phyloP scores from a whole-genome alignment of 2,113 vertebrate genomes.

The Galeopterus variegatus region DNA sequence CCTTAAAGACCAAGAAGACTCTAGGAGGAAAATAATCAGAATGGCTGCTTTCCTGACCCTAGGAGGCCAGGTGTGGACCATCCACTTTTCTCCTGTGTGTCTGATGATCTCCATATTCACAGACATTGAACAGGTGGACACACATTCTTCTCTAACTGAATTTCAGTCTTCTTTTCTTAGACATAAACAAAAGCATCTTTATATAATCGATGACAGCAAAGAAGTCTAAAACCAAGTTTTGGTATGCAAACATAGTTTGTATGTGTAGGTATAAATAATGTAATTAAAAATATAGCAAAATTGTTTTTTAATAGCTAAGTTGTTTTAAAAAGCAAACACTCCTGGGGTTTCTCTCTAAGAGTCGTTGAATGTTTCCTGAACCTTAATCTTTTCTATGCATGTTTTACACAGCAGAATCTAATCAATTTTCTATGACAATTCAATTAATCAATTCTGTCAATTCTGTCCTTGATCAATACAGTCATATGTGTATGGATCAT shows the following conservation, averaged over 20 bases:
- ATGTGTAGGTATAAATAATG: neutral
- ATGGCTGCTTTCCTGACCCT: neutral
- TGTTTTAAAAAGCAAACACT: neutral
- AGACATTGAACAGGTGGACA: neutral
- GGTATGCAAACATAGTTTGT: neutral
- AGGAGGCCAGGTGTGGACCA: neutral
- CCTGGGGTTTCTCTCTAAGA: neutral
- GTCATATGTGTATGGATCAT: neutral
- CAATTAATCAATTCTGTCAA: too few relatives aligned
- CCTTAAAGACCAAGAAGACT: neutral
- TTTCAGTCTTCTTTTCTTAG: neutral
- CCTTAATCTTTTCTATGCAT: neutral
- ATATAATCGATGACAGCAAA: neutral
- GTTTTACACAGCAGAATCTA: neutral
- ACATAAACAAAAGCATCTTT: neutral
- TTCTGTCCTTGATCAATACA: neutral
- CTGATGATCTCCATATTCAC: neutral
- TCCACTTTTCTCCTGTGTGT: neutral
- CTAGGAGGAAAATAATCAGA: neutral
- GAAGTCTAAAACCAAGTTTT: neutral
- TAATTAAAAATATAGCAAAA: neutral
- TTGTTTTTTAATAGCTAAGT: neutral
- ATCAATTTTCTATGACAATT: neutral
- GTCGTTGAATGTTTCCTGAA: neutral
- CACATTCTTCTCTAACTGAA: neutral